phyloP scores from a whole-genome alignment of 2,797 vertebrate genomes.

The Natrix natrix region DNA sequence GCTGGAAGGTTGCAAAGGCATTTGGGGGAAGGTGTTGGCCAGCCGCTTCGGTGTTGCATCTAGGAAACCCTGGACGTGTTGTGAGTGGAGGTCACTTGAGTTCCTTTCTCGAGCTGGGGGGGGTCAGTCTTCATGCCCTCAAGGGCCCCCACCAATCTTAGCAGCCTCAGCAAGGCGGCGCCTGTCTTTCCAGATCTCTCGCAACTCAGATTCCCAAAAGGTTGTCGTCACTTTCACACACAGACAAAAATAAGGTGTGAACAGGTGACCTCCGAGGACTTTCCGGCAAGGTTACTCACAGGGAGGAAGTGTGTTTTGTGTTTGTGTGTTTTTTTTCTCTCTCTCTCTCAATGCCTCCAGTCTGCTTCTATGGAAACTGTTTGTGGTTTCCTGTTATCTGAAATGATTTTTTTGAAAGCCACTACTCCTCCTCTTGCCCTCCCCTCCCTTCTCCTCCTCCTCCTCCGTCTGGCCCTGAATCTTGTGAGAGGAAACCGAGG shows the following conservation, averaged over 20 bases:
- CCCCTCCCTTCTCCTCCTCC: too few relatives aligned
- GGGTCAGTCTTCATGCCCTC: neutral
- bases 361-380: neutral
- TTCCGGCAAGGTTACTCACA: neutral
- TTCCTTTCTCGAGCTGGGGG: neutral
- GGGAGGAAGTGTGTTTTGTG: neutral
- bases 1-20: neutral
- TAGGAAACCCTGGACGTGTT: neutral
- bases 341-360: neutral
- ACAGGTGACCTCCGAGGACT: neutral
- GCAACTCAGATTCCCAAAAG: neutral
- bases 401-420: neutral
- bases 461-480: neutral
- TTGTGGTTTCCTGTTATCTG: constrained; percentile 9
- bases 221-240: neutral
- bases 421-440: neutral
- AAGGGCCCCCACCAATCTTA: neutral
- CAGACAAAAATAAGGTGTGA: neutral
- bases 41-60: neutral
- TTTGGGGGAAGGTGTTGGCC: neutral
- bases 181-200: neutral
- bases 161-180: neutral
- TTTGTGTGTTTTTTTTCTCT: too few relatives aligned
- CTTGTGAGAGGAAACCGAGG: neutral
- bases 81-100: neutral